phyloP scores from a whole-genome alignment of 2,113 vertebrate genomes.

The Thalassarche chlororhynchos region DNA sequence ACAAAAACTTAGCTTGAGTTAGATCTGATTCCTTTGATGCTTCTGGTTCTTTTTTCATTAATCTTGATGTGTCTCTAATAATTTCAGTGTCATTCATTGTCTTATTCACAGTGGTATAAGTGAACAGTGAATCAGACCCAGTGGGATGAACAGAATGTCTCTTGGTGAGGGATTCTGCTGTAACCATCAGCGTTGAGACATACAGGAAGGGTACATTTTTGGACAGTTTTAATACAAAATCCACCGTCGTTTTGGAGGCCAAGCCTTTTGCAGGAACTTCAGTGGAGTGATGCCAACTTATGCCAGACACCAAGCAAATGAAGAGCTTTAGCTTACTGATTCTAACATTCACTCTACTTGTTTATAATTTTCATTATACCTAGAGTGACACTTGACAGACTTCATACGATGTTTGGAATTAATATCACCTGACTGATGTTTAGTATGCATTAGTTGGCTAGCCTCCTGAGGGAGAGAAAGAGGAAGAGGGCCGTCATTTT shows the following conservation, averaged over 20 bases:
- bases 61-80: background rate
- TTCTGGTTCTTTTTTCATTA: background rate
- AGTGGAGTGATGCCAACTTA: background rate
- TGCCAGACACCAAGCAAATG: background rate
- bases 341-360: background rate
- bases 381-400: background rate
- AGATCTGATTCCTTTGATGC: background rate
- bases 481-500: background rate
- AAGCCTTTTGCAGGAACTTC: background rate
- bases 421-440: background rate
- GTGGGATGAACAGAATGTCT: background rate
- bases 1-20: background rate
- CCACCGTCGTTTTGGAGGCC: background rate
- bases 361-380: background rate
- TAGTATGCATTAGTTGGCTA: background rate
- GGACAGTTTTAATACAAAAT: background rate
- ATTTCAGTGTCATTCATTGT: background rate
- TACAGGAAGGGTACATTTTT: background rate
- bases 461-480: background rate
- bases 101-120: background rate
- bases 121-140: background rate
- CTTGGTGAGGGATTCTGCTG: background rate
- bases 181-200: background rate
- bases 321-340: background rate
- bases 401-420: background rate